Evolutionary conservation across 2,113 vertebrate species (phyloP).

Genomic region (Protomyctophum bolini): DNA sequence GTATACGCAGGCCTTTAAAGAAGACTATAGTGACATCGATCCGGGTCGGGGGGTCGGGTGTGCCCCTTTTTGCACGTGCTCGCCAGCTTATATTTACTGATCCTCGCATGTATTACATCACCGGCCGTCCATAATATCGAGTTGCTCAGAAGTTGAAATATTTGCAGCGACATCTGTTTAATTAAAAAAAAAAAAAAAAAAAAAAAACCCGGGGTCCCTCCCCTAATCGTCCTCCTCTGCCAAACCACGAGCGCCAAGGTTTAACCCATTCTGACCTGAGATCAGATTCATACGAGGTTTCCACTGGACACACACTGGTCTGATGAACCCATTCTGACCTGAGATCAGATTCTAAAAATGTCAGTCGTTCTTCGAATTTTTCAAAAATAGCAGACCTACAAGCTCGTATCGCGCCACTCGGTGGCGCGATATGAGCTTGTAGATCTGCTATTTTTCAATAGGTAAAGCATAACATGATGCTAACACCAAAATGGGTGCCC

Average conservation of each 20-base stretch:
- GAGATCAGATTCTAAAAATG: no score
- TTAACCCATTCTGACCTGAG: no score
- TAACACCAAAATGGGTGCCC: no score
- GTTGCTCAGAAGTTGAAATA: constrained; percentile 65
- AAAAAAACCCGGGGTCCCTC: constrained; percentile 27
- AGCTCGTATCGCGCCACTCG: no score
- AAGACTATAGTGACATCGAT: constrained; percentile 26
- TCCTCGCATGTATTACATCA: constrained; percentile 63
- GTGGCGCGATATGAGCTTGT: no score
- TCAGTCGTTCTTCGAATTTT: no score
- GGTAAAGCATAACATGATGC: no score
- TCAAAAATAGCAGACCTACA: no score
- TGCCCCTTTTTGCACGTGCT: constrained; percentile 48
- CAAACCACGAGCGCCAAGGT: constrained; percentile 54
- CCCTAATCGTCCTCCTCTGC: constrained; percentile 43
- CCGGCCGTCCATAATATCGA: constrained; percentile 30
- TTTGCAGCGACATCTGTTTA: constrained; percentile 70
- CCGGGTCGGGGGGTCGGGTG: constrained; percentile 21
- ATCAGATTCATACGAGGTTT: no score
- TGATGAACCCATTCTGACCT: no score
- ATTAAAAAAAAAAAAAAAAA: constrained; percentile 63
- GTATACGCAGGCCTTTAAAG: constrained; percentile 8
- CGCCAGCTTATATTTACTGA: constrained; percentile 43
- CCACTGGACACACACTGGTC: no score
- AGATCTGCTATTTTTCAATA: no score